Evolutionary conservation across 2,888 invertebrate species (phyloP).

Genomic region (Sesia apiformis): DNA sequence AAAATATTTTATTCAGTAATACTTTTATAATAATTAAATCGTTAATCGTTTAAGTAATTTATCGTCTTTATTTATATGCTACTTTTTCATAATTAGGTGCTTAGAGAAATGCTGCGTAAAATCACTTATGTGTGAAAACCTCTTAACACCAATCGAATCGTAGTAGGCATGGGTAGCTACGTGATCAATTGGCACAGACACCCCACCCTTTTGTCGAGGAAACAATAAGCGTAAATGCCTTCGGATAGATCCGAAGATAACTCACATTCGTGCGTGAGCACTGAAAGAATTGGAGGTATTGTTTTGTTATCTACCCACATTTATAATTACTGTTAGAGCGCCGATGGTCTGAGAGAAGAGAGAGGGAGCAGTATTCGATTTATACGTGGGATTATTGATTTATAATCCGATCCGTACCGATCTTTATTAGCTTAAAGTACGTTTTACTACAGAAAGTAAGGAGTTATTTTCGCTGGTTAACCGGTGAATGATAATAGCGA

Average conservation of each 20-base stretch:
- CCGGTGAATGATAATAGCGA: too few species aligned
- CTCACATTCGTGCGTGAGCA: conserved; percentile 10
- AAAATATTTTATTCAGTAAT: too few species aligned
- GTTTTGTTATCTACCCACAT: neutral
- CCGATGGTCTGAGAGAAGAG: neutral
- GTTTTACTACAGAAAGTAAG: too few species aligned
- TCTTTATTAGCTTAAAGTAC: too few species aligned
- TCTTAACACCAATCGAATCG: conserved; percentile 5
- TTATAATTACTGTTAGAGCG: neutral
- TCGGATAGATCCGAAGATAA: conserved; percentile 32
- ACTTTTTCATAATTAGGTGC: too few species aligned
- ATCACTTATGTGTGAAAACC: neutral
- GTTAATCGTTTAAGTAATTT: too few species aligned
- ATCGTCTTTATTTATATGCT: too few species aligned
- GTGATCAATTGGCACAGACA: conserved; percentile 44
- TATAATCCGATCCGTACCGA: too few species aligned
- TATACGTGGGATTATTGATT: too few species aligned
- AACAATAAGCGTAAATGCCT: conserved; percentile 42
- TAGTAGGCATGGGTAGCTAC: conserved; percentile 20
- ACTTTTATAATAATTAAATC: too few species aligned
- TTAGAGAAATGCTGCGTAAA: too few species aligned
- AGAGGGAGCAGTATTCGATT: neutral
- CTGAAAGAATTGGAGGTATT: conserved; percentile 5
- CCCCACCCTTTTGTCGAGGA: conserved; percentile 37
- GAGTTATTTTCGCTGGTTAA: too few species aligned